Evolutionary conservation across 2,888 invertebrate species (phyloP).

Genomic region (Leptinotarsa haldemani): DNA sequence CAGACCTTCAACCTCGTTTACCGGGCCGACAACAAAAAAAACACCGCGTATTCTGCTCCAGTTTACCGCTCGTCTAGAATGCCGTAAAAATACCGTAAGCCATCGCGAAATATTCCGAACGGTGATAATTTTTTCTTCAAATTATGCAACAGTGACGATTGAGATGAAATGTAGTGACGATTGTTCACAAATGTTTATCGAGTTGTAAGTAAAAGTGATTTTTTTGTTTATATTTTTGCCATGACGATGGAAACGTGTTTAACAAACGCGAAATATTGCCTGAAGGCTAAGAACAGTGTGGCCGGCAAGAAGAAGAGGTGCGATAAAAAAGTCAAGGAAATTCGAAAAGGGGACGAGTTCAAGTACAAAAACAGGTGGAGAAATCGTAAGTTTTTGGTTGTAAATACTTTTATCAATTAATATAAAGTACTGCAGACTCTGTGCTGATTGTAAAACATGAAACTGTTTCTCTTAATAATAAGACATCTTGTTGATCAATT

Average conservation of each 20-base stretch:
- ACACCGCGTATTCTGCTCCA: constrained; percentile 53
- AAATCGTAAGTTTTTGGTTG: constrained; percentile 54
- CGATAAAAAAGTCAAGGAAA: constrained; percentile 44
- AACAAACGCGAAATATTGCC: constrained; percentile 58
- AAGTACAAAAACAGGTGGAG: constrained; percentile 52
- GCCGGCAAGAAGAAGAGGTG: constrained; percentile 45
- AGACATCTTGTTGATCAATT: no score
- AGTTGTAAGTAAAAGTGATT: constrained; percentile 28
- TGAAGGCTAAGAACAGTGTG: constrained; percentile 49
- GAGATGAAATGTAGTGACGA: constrained; percentile 7
- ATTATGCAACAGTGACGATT: constrained; percentile 15
- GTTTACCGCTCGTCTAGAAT: constrained; percentile 40
- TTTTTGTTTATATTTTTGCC: constrained; percentile 27
- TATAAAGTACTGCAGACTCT: no score
- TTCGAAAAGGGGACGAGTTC: constrained; percentile 41
- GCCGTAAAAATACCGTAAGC: constrained; percentile 23
- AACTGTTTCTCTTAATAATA: no score
- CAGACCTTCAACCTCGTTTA: constrained; percentile 38
- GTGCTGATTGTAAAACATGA: no score
- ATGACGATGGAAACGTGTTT: constrained; percentile 55
- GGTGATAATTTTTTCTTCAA: constrained; percentile 8
- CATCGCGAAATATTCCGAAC: constrained; percentile 4
- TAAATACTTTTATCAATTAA: neutral
- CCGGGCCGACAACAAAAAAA: constrained; percentile 31
- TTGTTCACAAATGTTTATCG: constrained; percentile 16